A percentile compares a stretch with the other conserved stretches of the same genome.
phyloP scores from a whole-genome alignment of 2,113 vertebrate genomes.

The Eidolon helvum region DNA sequence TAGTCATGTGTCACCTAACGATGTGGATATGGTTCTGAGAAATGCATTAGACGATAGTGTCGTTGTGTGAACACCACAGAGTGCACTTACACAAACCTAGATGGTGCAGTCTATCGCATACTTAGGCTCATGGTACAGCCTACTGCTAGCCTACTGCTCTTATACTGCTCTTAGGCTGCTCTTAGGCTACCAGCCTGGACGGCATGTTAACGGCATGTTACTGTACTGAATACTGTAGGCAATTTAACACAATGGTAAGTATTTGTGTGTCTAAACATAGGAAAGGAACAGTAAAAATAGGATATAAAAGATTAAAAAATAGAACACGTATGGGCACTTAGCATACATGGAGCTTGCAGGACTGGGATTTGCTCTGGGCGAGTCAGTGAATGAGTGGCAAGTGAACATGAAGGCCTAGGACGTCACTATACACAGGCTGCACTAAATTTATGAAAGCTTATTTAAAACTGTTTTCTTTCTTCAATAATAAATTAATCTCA shows the following conservation, averaged over 20 bases:
- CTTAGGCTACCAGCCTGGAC: background rate
- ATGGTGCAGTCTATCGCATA: background rate
- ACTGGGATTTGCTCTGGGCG: background rate
- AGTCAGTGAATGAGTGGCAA: background rate
- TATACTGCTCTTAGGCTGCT: background rate
- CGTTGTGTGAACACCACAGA: background rate
- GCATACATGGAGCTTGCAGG: background rate
- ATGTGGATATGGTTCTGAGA: background rate
- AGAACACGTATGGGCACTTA: background rate
- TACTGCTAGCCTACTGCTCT: too few relatives aligned
- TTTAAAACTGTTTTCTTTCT: background rate
- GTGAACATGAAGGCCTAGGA: background rate
- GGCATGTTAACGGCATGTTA: too few relatives aligned
- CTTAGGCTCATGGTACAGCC: background rate
- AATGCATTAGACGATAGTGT: background rate
- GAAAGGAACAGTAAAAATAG: background rate
- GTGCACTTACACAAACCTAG: background rate
- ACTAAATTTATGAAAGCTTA: background rate
- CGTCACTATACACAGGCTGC: background rate
- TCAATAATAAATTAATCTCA: background rate
- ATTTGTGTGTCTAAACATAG: background rate
- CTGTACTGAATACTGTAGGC: background rate
- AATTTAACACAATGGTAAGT: background rate
- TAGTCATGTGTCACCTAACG: background rate
- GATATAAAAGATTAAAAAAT: background rate